Base-by-base conservation (phyloP, 2,113 vertebrate genomes). In the Laticauda laticaudata region DNA sequence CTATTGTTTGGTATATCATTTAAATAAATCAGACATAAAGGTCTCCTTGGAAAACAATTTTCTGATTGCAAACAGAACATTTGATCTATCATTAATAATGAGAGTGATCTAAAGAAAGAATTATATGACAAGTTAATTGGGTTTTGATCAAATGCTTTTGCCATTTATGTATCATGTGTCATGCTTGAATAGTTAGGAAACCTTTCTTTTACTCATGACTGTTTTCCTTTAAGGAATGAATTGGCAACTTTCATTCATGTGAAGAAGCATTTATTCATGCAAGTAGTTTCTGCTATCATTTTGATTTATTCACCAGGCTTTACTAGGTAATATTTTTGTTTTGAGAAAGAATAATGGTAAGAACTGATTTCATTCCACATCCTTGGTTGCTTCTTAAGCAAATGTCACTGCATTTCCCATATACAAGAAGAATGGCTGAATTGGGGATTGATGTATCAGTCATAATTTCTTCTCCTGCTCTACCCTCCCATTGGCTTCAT, bases 191-290 rank as follows among this genome's bases (percentile, higher is more conserved):
- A 86, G 10, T 24, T 93, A 18, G 89, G 57, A 20, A 90, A 21
- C 56, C 43, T 39, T 4, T 5, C 56, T 39, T 64, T 94, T 93
- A 59, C 45, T 90, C 69, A 86, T 39, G 23, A 53, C 61, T 26
- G 1, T 89, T 94, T 93, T 92, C 1, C 1, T 95, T 3, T 23
- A 85, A 54, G 85, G 61, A 85, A 88, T 53, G 59, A 92, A 91
- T 92, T 89, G 54, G 43, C 86, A 92, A 91, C 61, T 86, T 94
- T 92, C 55, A 89, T 21, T 93, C 90, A 88, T 11, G 91, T 5
- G 39, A 24, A 59, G 26, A 55, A 91, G 23, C 54, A 54, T 94
- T 81, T 92, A 75, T 55, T 92, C 89, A 94, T 92, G 39, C 56
- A 87, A 88, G 18, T 61, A 86, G 55, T 86, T 90, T 55, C 86